Evolutionary conservation across 92 coral and sea anemone species (phyloP), one percentile per base, ranked within the genome.

Genomic region (Phenganax subtilis): DNA sequence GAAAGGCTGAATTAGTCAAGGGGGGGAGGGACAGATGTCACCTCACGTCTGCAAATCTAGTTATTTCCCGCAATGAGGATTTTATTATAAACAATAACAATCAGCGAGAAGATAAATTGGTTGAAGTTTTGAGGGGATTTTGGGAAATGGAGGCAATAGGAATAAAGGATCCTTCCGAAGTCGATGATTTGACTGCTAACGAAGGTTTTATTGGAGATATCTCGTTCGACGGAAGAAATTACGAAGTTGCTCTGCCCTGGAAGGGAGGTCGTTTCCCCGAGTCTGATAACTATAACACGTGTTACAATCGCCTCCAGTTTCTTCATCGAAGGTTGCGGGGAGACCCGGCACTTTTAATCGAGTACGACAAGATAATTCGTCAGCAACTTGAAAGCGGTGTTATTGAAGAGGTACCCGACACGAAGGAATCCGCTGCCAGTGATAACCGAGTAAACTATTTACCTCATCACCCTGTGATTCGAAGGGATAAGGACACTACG

Each of bases 281-380:
- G 7, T 59, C 65, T 59, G 20, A 59, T 14, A 25, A 25, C 65
- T 59, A 59, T 25, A 15, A 59, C 17, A 10, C 17, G 20, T 12
- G 65, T 25, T 59, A 59, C 65, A 59, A 37, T 37, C 47, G 6
- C 47, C 47, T 37, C 47, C 65, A 59, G 65, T 20, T 1, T 14
- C 72, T 82, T 0, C 28, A 67, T 52, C 28, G 20, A 59, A 37
- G 61, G 17, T 29, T 71, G 37, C 9, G 51, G 15, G 51, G 47
- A 9, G n/a, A 82, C 30, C 80, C 66, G 30, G 72, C 31, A 6
- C 61, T 80, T 12, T 62, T 80, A 12, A 10, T 55, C 57, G 70
- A 82, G 68, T 75, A 61, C 47, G 27, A 75, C 51, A 51, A 10
- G 25, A 68, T 57, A 6, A 82, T 71, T 57, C 76, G 66, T 52